Percentiles rank a stretch among this genome's conserved stretches.
These are phyloP conservation scores for Epirrhoe tristata DNA, from an alignment of 2,888 invertebrate species.

Conservation along the genomic window DNA sequence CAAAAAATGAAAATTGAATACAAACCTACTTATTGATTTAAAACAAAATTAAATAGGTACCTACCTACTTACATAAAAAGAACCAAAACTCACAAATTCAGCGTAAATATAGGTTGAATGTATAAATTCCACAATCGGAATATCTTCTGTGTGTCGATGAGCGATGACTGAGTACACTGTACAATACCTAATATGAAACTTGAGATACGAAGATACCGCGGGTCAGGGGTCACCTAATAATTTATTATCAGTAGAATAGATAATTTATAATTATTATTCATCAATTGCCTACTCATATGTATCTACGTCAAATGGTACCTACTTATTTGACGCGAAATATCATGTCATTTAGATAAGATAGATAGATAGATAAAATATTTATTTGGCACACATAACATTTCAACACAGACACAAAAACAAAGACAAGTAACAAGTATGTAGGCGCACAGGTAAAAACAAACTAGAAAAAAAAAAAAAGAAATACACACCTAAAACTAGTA, in stretches of 20 bases:
- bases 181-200: background rate
- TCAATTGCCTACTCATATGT: background rate
- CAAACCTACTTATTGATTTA: no score
- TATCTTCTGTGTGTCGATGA: background rate
- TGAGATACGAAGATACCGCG: background rate
- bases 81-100: background rate
- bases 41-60: background rate
- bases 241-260: background rate
- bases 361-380: no score
- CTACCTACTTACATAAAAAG: background rate
- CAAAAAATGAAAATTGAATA: no score
- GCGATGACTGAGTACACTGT: background rate
- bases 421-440: no score
- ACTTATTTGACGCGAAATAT: background rate
- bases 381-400: no score
- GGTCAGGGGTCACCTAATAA: background rate
- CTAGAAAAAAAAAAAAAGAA: no score
- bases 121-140: background rate
- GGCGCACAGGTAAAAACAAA: no score
- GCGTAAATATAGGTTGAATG: background rate
- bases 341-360: no score
- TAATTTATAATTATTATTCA: background rate
- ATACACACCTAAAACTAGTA: no score
- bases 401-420: no score
- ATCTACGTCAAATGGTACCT: background rate